Conservation (phyloP, 1,140 invertebrate genomes). For the Sarcophaga peregrina region DNA sequence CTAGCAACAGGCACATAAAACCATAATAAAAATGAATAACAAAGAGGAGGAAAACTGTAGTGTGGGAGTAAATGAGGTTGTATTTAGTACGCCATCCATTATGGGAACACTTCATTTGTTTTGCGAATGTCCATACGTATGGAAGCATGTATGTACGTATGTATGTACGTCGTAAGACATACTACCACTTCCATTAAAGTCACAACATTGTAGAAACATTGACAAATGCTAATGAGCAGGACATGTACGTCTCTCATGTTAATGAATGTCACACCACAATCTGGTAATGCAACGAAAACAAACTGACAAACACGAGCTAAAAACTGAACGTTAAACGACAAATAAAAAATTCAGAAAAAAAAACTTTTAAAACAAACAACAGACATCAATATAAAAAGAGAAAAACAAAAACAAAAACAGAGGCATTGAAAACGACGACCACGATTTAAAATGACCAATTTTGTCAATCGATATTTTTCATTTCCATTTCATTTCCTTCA, state of each 20-base stretch:
- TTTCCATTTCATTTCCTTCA: constrained; percentile 26
- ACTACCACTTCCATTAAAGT: neutral
- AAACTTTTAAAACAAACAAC: too few relatives aligned
- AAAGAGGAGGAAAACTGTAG: neutral
- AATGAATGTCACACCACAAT: neutral
- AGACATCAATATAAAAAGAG: too few relatives aligned
- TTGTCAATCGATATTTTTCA: constrained; percentile 11
- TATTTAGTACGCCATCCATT: neutral
- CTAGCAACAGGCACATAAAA: too few relatives aligned
- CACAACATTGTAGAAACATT: constrained; percentile 7
- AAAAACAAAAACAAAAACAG: neutral
- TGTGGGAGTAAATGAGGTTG: constrained; percentile 34
- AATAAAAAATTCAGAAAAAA: too few relatives aligned
- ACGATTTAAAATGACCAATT: constrained; percentile 26
- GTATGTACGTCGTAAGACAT: too few relatives aligned
- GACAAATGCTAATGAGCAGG: constrained; percentile 41
- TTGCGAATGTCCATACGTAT: too few relatives aligned
- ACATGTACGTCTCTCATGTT: constrained; percentile 31
- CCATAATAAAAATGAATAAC: too few relatives aligned
- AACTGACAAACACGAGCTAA: too few relatives aligned
- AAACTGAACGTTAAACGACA: too few relatives aligned
- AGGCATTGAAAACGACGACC: neutral
- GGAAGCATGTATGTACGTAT: too few relatives aligned
- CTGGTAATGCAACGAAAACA: too few relatives aligned
- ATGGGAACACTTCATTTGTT: neutral